These are phyloP conservation scores for Micoletzkya japonica DNA, from an alignment of 2,888 invertebrate genomes.

Conservation along the genomic window DNA sequence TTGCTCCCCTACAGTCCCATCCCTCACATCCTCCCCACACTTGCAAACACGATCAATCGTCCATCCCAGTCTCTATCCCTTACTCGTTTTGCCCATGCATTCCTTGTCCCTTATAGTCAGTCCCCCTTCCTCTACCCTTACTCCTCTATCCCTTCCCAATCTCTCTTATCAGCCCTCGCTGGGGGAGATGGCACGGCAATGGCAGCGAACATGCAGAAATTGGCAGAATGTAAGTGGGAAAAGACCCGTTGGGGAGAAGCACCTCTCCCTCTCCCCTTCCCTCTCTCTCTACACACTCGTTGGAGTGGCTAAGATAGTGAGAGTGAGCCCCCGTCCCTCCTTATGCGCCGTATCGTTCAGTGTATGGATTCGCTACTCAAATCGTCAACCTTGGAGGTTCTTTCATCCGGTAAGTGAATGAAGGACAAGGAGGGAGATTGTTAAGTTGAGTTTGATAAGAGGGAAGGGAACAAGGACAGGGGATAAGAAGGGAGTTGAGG, in stretches of 20 bases:
- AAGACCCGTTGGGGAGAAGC: not conserved
- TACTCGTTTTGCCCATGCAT: no score
- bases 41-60: no score
- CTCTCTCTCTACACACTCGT: not conserved
- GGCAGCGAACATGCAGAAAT: constrained; percentile 27
- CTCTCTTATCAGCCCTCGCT: constrained; percentile 4
- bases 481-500: not conserved
- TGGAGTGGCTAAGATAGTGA: not conserved
- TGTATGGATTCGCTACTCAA: constrained; percentile 22
- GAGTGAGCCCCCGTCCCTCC: no score
- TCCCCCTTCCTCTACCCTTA: no score
- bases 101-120: no score
- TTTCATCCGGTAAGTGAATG: not conserved
- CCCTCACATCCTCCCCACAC: no score
- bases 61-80: no score
- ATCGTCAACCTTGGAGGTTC: constrained; percentile 23
- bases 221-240: constrained; percentile 14
- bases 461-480: no score
- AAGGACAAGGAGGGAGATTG: not conserved
- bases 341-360: constrained; percentile 10
- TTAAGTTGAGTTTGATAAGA: no score
- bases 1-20: no score
- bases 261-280: not conserved
- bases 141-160: not conserved
- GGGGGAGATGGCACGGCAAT: not conserved